Conservation (phyloP, 2,797 vertebrate genomes). For the Chaenodraco wilsoni region DNA sequence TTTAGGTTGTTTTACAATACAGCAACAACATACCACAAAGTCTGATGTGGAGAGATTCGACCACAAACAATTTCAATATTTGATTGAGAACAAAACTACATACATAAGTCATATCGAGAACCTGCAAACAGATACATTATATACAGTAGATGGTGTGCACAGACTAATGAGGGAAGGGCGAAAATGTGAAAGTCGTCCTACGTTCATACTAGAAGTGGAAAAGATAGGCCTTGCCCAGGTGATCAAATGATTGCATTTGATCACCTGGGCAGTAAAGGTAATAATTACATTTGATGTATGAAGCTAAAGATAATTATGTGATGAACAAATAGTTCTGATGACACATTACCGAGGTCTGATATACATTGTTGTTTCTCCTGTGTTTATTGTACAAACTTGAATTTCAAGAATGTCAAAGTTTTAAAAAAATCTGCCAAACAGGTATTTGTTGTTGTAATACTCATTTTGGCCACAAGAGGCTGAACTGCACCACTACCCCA, state of each 20-base stretch:
- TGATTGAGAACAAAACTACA: slow-evolving; percentile 80
- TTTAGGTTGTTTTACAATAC: slow-evolving; percentile 58
- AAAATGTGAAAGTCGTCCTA: slow-evolving; percentile 14
- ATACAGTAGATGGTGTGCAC: slow-evolving; percentile 78
- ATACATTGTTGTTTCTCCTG: too few relatives aligned
- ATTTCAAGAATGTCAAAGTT: too few relatives aligned
- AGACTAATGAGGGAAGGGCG: slow-evolving; percentile 50
- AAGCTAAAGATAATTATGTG: not conserved
- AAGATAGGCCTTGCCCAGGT: not conserved
- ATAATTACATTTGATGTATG: not conserved
- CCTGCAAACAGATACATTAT: slow-evolving; percentile 79
- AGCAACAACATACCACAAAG: slow-evolving; percentile 66
- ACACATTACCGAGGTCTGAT: too few relatives aligned
- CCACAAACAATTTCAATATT: slow-evolving; percentile 76
- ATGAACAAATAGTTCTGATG: too few relatives aligned
- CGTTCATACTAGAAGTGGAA: slow-evolving; percentile 6
- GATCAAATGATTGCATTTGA: slow-evolving; percentile 4
- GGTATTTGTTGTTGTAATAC: too few relatives aligned
- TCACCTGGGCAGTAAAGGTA: slow-evolving; percentile 8
- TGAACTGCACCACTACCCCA: too few relatives aligned
- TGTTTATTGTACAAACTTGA: too few relatives aligned
- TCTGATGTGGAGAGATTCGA: slow-evolving; percentile 64
- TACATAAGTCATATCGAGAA: slow-evolving; percentile 75
- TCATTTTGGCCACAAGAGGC: too few relatives aligned
- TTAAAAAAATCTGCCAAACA: too few relatives aligned